Evolutionary conservation across 2,797 vertebrate species (phyloP), one percentile per base, ranked within the genome.

Genomic region (Darevskia mixta): DNA sequence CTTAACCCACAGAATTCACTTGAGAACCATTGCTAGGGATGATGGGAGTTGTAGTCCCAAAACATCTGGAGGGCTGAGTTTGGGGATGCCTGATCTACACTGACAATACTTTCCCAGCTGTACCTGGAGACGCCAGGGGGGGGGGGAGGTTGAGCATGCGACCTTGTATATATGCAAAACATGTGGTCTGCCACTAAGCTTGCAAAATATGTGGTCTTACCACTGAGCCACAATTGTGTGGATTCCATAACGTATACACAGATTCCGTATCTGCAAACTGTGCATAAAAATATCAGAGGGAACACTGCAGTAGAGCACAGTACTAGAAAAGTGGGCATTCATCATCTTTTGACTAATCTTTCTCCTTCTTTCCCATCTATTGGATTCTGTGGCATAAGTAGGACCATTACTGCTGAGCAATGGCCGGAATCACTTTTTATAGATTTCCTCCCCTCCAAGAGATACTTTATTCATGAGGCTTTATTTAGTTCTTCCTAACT

Each of bases 401-500:
- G 79, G 29, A 35, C 64, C 0, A 35, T 88, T 89, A 71, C 67
- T 67, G 73, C 49, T 79, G 45, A 92, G 75, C 45, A 83, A 87
- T 72, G 69, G 1, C 83, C 84, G 38, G 80, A 86, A 89, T 72
- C 73, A 27, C 86, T 90, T 84, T 89, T 61, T 85, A 85, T 76
- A 88, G 86, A 43, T 61, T 72, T 75, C 81, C 88, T 45, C 77
- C 45, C 81, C n/a, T 75, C 85, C 79, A 78, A 88, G 92, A 55
- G 20, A 80, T 49, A 75, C 55, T 75, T 80, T 49, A 49, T 73
- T 82, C 49, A 89, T 61, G 64, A 82, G 79, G 29, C 29, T 78
- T 79, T 66, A 38, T 85, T 81, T 45, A 77, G 76, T 86, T 66
- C 81, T 82, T 82, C 83, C 85, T 92, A 84, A 92, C 91, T 91